Percentiles rank a stretch among this genome's conserved stretches.
Evolutionary conservation across 2,888 invertebrate species (phyloP).

Genomic region (Brenthis daphne): DNA sequence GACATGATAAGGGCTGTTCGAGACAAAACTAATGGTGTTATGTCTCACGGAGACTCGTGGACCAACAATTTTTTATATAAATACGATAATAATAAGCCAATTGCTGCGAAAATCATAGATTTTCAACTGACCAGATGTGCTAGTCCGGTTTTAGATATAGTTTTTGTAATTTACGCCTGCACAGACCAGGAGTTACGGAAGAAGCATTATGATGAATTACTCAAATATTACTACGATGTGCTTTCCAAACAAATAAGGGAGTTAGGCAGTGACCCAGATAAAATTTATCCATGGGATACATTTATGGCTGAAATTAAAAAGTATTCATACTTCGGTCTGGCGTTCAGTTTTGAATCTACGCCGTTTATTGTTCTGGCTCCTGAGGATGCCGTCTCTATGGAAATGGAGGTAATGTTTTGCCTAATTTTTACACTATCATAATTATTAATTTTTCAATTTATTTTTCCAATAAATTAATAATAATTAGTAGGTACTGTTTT

Average conservation of each 20-base stretch:
- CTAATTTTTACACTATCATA: no score
- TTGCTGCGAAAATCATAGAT: constrained; percentile 84
- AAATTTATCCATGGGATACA: constrained; percentile 76
- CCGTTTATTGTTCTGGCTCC: constrained; percentile 81
- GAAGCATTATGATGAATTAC: constrained; percentile 81
- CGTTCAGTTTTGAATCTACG: constrained; percentile 83
- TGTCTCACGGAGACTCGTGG: constrained; percentile 89
- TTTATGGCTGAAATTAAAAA: constrained; percentile 81
- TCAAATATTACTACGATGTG: constrained; percentile 83
- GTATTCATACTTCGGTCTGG: constrained; percentile 81
- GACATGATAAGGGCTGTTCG: constrained; percentile 70
- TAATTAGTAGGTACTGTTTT: no score
- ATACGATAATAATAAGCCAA: constrained; percentile 51
- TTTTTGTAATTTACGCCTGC: constrained; percentile 82
- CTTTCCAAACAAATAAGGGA: constrained; percentile 78
- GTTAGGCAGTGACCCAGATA: constrained; percentile 82
- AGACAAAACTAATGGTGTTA: constrained; percentile 74
- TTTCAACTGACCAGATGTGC: constrained; percentile 85
- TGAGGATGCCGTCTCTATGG: constrained; percentile 82
- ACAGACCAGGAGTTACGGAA: constrained; percentile 82
- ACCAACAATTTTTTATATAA: constrained; percentile 87
- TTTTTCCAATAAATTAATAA: no score
- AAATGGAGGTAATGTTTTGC: constrained; percentile 69
- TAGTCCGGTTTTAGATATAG: constrained; percentile 81
- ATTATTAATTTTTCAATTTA: no score